Percentiles rank a stretch among this genome's conserved stretches.
phyloP scores from a whole-genome alignment of 2,888 invertebrate species.

The Drosophila nigritarsus region DNA sequence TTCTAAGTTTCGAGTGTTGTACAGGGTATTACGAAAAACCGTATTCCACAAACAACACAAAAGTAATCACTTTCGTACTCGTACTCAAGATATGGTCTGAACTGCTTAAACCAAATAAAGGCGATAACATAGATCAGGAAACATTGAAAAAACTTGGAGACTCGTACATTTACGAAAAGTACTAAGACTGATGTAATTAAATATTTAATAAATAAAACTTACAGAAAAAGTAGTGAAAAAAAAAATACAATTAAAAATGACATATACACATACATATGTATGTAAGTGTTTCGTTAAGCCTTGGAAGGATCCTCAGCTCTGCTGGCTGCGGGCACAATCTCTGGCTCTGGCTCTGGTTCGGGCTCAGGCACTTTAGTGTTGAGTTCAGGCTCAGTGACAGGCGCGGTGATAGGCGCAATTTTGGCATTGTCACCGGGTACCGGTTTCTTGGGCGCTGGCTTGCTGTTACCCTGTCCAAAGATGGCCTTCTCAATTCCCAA shows the following conservation, averaged over 20 bases:
- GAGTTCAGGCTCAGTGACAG: slow-evolving; percentile 11
- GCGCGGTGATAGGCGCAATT: slow-evolving; percentile 8
- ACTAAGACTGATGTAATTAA: slow-evolving; percentile 4
- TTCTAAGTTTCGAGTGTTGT: background rate
- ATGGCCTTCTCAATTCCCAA: slow-evolving; percentile 85
- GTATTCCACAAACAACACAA: background rate
- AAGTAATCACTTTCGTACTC: background rate
- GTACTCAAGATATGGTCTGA: background rate
- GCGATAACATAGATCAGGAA: background rate
- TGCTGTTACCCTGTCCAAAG: slow-evolving; percentile 61
- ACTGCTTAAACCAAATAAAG: background rate
- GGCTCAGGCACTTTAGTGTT: slow-evolving; percentile 11
- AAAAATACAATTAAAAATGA: slow-evolving; percentile 9
- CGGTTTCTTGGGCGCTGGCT: slow-evolving; percentile 59
- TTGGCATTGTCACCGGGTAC: slow-evolving; percentile 38
- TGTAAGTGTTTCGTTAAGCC: slow-evolving; percentile 39
- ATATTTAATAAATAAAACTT: slow-evolving; percentile 37
- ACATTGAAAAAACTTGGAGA: background rate
- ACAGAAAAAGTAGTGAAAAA: slow-evolving; percentile 23
- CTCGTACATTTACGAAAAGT: background rate
- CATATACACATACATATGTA: background rate
- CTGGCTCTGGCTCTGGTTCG: slow-evolving; percentile 44
- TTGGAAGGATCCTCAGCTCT: slow-evolving; percentile 56
- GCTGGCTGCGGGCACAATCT: slow-evolving; percentile 26
- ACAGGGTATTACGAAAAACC: background rate